These are phyloP conservation scores for Scaptomyza montana DNA, from an alignment of 1,140 invertebrate genomes.

Conservation along the genomic window DNA sequence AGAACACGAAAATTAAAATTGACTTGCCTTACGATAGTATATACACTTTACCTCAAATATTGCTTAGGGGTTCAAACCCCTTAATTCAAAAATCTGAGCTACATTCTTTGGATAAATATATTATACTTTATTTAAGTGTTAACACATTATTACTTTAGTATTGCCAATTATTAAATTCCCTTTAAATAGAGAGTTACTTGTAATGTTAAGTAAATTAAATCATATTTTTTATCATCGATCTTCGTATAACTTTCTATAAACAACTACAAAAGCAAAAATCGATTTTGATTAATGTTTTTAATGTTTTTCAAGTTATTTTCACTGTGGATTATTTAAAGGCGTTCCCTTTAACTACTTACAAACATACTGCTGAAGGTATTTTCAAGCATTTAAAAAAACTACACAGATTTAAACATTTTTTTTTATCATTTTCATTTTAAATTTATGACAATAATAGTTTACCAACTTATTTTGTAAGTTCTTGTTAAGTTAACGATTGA, in stretches of 20 bases:
- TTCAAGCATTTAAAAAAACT: constrained; percentile 33
- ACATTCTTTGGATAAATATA: too few relatives aligned
- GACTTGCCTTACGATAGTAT: too few relatives aligned
- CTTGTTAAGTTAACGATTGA: constrained; percentile 49
- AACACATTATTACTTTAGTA: too few relatives aligned
- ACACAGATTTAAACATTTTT: constrained; percentile 12
- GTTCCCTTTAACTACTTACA: background rate
- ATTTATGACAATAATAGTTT: constrained; percentile 46
- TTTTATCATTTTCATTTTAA: constrained; percentile 19
- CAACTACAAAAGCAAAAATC: too few relatives aligned
- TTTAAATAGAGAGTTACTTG: too few relatives aligned
- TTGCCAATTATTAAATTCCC: background rate
- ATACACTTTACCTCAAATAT: too few relatives aligned
- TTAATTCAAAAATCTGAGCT: too few relatives aligned
- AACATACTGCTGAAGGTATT: constrained; percentile 28
- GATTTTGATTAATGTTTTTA: background rate
- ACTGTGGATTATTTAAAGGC: constrained; percentile 1
- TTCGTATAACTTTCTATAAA: background rate
- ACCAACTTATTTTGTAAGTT: constrained; percentile 45
- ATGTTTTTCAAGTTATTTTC: background rate
- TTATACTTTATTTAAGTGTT: too few relatives aligned
- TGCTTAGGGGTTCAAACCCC: too few relatives aligned
- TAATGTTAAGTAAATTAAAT: too few relatives aligned
- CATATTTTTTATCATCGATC: too few relatives aligned
- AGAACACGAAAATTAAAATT: too few relatives aligned